Base-by-base conservation (phyloP, 2,888 invertebrate species). In the Hydrotaea diabolus region DNA sequence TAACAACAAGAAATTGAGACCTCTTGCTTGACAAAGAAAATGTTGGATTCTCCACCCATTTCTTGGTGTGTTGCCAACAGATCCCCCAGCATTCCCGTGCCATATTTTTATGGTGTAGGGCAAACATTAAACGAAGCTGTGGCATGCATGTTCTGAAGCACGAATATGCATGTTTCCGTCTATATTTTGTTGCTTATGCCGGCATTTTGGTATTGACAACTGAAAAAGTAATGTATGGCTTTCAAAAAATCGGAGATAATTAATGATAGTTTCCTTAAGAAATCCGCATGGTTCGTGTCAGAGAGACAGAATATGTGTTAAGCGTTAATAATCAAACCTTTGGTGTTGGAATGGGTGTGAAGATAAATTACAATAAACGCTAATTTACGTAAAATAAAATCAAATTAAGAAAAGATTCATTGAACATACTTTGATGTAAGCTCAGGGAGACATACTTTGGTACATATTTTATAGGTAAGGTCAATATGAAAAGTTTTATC, bases 211-310 rank as follows among this genome's bases (percentile, higher is more conserved):
- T 62, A 79, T 74, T 82, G 85, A 82, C 85, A 85, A 78, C 72
- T 74, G 82, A 76, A 79, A 76, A 79, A 82, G 82, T 5, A 78
- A 81, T 81, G 77, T 77, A 73, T 77, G 23, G 71, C 31, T 77
- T 64, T 57, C 26, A 21, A 36, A 17, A 79, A 64, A 72, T 79
- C 53, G 62, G 46, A 36, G 76, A 62, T 82, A 82, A 85, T 85
- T 82, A 85, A 85, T 85, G 85, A 80, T 82, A 79, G 73, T 82
- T 82, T 85, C 23, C 85, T 80, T 62, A 82, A 19, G 62, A 85
- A 85, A 85, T 85, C 79, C 79, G 62, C 57, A 77, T 39, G 76
- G 76, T 85, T 82, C 79, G 73, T 85, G 85, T 77, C 85, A 80
- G 76, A 78, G 78, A 84, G 78, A 83, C 26, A 75, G 31, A 57